Evolutionary conservation across 2,797 vertebrate species (phyloP).

Genomic region (Zenarchopterus dispar): DNA sequence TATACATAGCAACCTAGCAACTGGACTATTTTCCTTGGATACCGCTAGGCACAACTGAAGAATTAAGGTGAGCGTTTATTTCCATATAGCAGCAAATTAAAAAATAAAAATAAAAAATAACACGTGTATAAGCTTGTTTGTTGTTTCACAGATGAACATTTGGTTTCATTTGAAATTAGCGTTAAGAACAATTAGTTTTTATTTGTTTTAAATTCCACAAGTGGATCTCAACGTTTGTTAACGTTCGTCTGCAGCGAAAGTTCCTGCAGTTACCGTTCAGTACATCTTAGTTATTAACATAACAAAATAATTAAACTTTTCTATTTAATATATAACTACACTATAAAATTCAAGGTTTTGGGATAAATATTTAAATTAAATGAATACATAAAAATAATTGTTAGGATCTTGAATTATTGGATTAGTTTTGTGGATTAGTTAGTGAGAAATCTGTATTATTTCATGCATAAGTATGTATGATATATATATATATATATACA

Average conservation of each 20-base stretch:
- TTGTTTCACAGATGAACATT: background rate
- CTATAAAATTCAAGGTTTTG: no score
- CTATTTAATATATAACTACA: background rate
- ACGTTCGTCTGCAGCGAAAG: no score
- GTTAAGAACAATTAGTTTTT: background rate
- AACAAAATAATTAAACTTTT: background rate
- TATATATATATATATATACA: no score
- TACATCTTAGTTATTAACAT: no score
- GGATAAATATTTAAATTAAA: no score
- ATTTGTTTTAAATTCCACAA: background rate
- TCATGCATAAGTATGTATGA: no score
- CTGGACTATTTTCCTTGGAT: conserved; percentile 69
- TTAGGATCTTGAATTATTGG: no score
- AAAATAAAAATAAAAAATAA: background rate
- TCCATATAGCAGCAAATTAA: background rate
- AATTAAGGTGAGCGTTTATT: conserved; percentile 41
- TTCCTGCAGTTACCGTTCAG: background rate
- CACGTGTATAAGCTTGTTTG: background rate
- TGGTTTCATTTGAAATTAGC: background rate
- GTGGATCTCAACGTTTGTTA: no score
- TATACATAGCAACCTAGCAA: conserved; percentile 47
- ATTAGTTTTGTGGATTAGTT: no score
- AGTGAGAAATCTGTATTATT: no score
- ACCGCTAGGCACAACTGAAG: conserved; percentile 36
- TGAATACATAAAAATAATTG: no score